phyloP scores from a whole-genome alignment of 2,797 vertebrate species.

The Eleutherodactylus coqui region DNA sequence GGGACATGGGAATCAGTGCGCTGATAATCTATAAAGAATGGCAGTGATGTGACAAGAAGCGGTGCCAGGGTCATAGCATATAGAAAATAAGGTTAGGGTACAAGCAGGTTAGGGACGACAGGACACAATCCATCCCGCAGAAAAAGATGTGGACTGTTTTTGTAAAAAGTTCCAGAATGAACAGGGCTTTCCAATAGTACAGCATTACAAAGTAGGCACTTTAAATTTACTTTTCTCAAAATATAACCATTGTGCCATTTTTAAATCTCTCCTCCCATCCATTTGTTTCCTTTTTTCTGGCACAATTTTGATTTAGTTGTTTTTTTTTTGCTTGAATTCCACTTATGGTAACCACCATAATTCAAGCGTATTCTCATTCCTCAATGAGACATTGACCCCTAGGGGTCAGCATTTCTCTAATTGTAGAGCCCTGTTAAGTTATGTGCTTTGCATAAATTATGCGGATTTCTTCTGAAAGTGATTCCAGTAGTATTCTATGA shows the following conservation, averaged over 20 bases:
- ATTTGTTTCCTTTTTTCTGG: conserved; percentile 71
- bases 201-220: conserved; percentile 83
- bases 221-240: conserved; percentile 41
- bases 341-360: neutral
- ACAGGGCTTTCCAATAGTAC: conserved; percentile 84
- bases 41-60: conserved; percentile 66
- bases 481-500: conserved; percentile 42
- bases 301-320: conserved; percentile 74
- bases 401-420: conserved; percentile 62
- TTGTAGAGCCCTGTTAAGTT: conserved; percentile 79
- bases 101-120: neutral
- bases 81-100: conserved; percentile 29
- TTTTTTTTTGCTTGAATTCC: conserved; percentile 62
- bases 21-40: conserved; percentile 73
- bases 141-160: conserved; percentile 62
- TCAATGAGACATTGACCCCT: neutral
- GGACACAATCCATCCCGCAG: conserved; percentile 54
- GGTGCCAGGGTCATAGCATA: conserved; percentile 69
- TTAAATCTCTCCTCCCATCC: neutral
- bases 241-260: conserved; percentile 22
- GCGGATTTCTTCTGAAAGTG: conserved; percentile 5
- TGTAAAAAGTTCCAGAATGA: conserved; percentile 70
- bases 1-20: conserved; percentile 72
- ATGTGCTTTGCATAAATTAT: conserved; percentile 69
- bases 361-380: neutral